Evolutionary conservation across 2,113 vertebrate genomes (phyloP).

Genomic region (Cranoglanis bouderius): DNA sequence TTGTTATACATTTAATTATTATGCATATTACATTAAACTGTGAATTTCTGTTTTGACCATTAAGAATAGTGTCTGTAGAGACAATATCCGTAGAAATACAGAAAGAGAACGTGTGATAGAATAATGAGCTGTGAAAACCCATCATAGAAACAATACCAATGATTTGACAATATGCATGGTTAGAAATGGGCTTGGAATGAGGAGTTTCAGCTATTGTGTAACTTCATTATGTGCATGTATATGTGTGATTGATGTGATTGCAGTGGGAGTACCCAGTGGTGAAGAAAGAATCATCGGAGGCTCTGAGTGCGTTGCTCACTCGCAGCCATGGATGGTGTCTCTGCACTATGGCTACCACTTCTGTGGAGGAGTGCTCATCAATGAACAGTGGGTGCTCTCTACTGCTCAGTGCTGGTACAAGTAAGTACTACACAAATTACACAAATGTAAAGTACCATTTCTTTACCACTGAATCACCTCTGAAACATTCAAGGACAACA

Average conservation of each 20-base stretch:
- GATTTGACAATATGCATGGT: neutral
- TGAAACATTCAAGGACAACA: neutral
- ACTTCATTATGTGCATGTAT: neutral
- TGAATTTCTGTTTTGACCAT: neutral
- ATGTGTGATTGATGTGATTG: neutral
- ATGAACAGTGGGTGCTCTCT: conserved; percentile 69
- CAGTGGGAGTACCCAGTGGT: conserved; percentile 64
- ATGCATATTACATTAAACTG: neutral
- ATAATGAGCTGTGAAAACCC: neutral
- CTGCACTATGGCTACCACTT: conserved; percentile 73
- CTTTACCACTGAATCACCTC: neutral
- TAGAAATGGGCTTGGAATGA: neutral
- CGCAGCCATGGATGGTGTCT: conserved; percentile 71
- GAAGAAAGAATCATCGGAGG: conserved; percentile 69
- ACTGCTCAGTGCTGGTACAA: conserved; percentile 76
- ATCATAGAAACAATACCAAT: neutral
- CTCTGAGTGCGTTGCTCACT: conserved; percentile 60
- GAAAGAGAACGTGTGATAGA: neutral
- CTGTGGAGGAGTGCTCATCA: conserved; percentile 74
- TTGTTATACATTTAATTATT: too few relatives aligned
- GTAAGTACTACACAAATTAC: conserved; percentile 57
- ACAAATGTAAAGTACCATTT: neutral
- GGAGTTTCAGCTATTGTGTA: neutral
- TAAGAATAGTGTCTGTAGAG: neutral
- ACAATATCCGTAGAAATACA: neutral